Percentiles rank a stretch among this genome's conserved stretches.
Conservation (phyloP, 2,113 vertebrate species). For the Melanostigma gelatinosum region DNA sequence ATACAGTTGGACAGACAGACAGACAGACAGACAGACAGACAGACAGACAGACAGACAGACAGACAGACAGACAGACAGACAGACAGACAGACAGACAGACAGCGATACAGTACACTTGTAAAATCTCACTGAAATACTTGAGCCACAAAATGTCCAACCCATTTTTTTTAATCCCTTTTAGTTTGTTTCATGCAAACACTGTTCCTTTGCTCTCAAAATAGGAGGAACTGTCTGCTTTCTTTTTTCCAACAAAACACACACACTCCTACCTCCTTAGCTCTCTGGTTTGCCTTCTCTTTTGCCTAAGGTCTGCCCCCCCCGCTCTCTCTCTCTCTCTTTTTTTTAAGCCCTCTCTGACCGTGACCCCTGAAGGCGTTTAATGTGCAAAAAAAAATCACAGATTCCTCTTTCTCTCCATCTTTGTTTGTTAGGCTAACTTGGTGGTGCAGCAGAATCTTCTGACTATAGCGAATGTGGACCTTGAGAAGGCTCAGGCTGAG, state of each 20-base stretch:
- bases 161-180: background rate
- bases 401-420: background rate
- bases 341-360: background rate
- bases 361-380: background rate
- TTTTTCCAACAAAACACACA: background rate
- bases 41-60: too few species aligned
- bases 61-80: too few species aligned
- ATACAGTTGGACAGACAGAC: background rate
- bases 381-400: slow-evolving; percentile 13
- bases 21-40: slow-evolving; percentile 14
- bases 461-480: slow-evolving; percentile 65
- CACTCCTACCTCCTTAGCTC: background rate
- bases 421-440: slow-evolving; percentile 68
- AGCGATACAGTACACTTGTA: too few species aligned
- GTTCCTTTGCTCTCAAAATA: background rate
- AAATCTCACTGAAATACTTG: background rate
- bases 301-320: background rate
- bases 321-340: background rate
- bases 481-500: slow-evolving; percentile 73
- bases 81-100: too few species aligned
- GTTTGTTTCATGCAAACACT: background rate
- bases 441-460: slow-evolving; percentile 74
- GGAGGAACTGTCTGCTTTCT: background rate
- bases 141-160: background rate
- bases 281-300: background rate